Base-by-base conservation (phyloP, 2,113 vertebrate genomes). In the Alectura lathami region DNA sequence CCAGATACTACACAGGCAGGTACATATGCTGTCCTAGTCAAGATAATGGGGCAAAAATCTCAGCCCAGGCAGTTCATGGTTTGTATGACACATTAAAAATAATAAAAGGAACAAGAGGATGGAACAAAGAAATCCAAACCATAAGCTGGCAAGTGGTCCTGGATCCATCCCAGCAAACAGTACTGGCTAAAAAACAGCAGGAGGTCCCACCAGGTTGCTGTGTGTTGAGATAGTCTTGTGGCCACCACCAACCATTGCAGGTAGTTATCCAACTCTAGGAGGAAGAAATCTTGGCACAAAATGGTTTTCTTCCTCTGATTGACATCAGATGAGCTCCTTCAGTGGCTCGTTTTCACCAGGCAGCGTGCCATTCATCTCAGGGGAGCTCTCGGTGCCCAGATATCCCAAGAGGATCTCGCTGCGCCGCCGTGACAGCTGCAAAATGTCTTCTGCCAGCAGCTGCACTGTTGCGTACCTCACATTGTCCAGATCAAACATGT, bases 401-500 rank as follows among this genome's bases (percentile, higher is more conserved):
- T 99, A 99, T 2, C 99, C 98, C 21, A 99, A 83, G 63, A 99
- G 98, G 95, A 99, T 99, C 83, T 99, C 99, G 2, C 99, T 99
- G 86, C 99, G 98, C 62, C 99, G 98, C 95, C 99, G 98, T 0
- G 99, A 99, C 56, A 99, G 98, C 89, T 98, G 99, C 81, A 99
- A 77, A 91, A 99, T 97, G 97, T 99, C 99, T 24, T 99, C 99
- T 0, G 99, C 98, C 95, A 99, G 97, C 0, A 98, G 96, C 9
- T 98, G 97, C 77, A 98, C 96, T 0, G 99, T 98, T 0, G 98
- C 98, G 97, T 99, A 99, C 86, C 99, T 98, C 89, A 99, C 98
- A 22, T 98, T 99, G 98, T 99, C 99, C 3, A 99, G 97, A 91
- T 99, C 98, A 47, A 99, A 99, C 99, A 99, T 99, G 95, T 99